phyloP scores from a whole-genome alignment of 1,140 invertebrate species.

The Zaprionus tsacasi region DNA sequence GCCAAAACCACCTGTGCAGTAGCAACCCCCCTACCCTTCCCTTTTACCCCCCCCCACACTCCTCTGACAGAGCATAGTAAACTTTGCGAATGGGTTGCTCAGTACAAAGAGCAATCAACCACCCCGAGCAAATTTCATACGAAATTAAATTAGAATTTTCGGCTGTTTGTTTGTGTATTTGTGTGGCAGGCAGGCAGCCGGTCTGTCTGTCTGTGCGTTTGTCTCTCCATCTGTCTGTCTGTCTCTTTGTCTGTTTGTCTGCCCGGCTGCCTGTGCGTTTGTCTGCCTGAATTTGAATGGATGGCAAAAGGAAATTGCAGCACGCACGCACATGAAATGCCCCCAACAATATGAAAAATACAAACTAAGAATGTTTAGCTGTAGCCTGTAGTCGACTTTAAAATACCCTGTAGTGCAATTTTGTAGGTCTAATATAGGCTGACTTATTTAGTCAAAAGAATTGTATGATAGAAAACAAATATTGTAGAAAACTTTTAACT shows the following conservation, averaged over 20 bases:
- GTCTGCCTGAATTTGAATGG: conserved; percentile 37
- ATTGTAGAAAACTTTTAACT: too few relatives aligned
- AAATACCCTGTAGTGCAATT: background rate
- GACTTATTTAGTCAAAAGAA: too few relatives aligned
- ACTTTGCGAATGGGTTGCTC: conserved; percentile 19
- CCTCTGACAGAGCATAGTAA: background rate
- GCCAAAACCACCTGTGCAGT: conserved; percentile 35
- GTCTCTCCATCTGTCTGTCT: background rate
- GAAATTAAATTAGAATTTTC: conserved; percentile 78
- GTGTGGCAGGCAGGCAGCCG: background rate
- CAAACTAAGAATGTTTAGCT: conserved; percentile 1
- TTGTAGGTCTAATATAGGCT: too few relatives aligned
- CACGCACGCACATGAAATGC: conserved; percentile 63
- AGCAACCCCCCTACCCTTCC: background rate
- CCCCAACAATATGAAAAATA: conserved; percentile 20
- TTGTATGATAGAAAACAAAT: too few relatives aligned
- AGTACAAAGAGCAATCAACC: conserved; percentile 44
- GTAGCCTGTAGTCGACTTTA: background rate
- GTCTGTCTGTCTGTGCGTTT: conserved; percentile 13
- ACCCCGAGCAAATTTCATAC: conserved; percentile 63
- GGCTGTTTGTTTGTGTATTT: conserved; percentile 48
- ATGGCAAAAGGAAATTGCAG: conserved; percentile 65
- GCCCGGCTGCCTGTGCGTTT: conserved; percentile 10
- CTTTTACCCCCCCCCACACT: background rate
- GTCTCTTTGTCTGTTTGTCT: conserved; percentile 8